phyloP scores from a whole-genome alignment of 2,888 invertebrate species.

The Biston stratarius region DNA sequence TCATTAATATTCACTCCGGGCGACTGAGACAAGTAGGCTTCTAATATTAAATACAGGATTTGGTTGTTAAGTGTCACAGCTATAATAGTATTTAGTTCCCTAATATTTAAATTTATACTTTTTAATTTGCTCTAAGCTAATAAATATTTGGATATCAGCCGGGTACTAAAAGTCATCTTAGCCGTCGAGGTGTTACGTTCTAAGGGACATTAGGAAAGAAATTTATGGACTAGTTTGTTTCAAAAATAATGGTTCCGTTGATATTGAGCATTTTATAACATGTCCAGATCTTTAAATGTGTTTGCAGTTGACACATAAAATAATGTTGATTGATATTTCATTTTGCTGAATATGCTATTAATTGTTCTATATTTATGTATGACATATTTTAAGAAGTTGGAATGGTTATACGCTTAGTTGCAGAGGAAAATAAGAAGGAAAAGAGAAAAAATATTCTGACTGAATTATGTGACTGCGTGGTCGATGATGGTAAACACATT shows the following conservation, averaged over 20 bases:
- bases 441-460: too few species aligned
- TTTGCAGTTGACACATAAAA: neutral
- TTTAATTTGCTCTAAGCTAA: constrained; percentile 74
- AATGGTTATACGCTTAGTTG: too few species aligned
- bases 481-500: too few species aligned
- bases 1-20: constrained; percentile 76
- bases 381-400: too few species aligned
- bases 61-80: constrained; percentile 64
- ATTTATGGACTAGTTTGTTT: constrained; percentile 57
- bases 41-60: constrained; percentile 71
- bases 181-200: constrained; percentile 62
- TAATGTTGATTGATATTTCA: neutral
- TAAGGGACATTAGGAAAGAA: constrained; percentile 57
- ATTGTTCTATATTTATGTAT: too few species aligned
- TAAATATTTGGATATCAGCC: constrained; percentile 73
- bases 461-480: too few species aligned
- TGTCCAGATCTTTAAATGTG: neutral
- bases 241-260: constrained; percentile 56
- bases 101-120: constrained; percentile 74
- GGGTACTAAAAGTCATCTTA: constrained; percentile 69
- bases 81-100: constrained; percentile 59
- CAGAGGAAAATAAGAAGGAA: too few species aligned
- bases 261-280: constrained; percentile 43
- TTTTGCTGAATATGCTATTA: neutral
- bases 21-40: constrained; percentile 62